Evolutionary conservation across 2,888 invertebrate genomes (phyloP), one percentile per base, ranked within the genome.

Genomic region (Thymelicus acteon): DNA sequence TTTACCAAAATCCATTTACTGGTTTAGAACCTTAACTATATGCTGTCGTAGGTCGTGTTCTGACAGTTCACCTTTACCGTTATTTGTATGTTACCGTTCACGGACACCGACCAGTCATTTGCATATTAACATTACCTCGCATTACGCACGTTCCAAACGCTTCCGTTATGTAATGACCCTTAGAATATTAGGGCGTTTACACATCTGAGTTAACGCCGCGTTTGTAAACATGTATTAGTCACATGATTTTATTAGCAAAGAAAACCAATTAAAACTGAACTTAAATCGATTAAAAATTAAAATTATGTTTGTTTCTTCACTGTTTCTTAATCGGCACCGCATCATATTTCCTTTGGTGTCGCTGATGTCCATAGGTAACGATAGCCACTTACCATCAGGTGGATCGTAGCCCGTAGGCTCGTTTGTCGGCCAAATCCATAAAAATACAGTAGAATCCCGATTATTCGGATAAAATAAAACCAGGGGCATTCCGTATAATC

Each of bases 11-110:
- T 39, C 15, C 37, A 52, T 62, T 68, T 19, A 37, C n/a, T 57
- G 47, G n/a, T 8, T 24, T 19, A 57, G 58, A 19, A 54, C 48
- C 54, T 37, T 48, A 57, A 7, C n/a, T 54, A 49, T 19, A 12
- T 57, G 6, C 63, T 69, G 69, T 69, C 63, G 69, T 69, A 69
- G 69, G 69, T 69, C 69, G 63, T 58, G 69, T 61, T 58, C 62
- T 37, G 15, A 60, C 44, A 24, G 63, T 60, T 70, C 58, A 70
- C 69, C 69, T 70, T 62, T 58, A 70, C 69, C 40, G 63, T 63
- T 64, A 49, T 39, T 49, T 60, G 69, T 69, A 62, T 68, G 62
- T 63, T 62, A 62, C 62, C 63, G 60, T 70, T 70, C 69, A 70
- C 49, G 69, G 69, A 60, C 69, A 70, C 3, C 60, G 19, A 7